Percentiles rank a stretch among this genome's conserved stretches.
Evolutionary conservation across 1,140 invertebrate species (phyloP).

Genomic region (Eulimnadia texana): DNA sequence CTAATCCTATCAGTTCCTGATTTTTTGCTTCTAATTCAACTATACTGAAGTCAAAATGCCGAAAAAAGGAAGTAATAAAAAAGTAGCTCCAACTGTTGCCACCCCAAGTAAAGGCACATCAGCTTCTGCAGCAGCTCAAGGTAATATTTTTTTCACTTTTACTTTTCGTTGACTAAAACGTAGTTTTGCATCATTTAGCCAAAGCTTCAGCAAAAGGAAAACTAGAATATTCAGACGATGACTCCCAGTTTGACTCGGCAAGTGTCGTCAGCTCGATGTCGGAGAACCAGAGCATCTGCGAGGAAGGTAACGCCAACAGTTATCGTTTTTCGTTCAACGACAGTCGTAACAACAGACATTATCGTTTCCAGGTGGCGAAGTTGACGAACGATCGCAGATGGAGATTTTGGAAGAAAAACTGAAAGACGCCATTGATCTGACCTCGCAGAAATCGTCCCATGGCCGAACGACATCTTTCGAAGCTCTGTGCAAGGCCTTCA

Average conservation of each 20-base stretch:
- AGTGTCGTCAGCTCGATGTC: constrained; percentile 49
- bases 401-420: constrained; percentile 83
- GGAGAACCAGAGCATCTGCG: constrained; percentile 42
- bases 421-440: constrained; percentile 65
- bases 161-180: too few species aligned
- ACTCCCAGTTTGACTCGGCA: constrained; percentile 49
- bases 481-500: constrained; percentile 53
- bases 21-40: too few species aligned
- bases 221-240: constrained; percentile 41
- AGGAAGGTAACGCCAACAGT: constrained; percentile 34
- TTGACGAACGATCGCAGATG: constrained; percentile 28
- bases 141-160: background rate
- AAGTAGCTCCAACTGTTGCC: background rate
- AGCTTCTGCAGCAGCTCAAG: background rate
- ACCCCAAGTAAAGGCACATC: background rate
- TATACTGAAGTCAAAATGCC: too few species aligned
- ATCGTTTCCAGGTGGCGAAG: constrained; percentile 20
- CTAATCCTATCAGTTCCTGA: too few species aligned
- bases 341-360: constrained; percentile 7
- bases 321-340: constrained; percentile 21
- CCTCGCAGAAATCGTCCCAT: constrained; percentile 70
- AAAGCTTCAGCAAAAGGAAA: background rate
- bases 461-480: constrained; percentile 56
- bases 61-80: constrained; percentile 4
- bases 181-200: background rate